These are phyloP conservation scores for Lepeophtheirus salmonis DNA, from an alignment of 1,140 invertebrate species.

Conservation along the genomic window DNA sequence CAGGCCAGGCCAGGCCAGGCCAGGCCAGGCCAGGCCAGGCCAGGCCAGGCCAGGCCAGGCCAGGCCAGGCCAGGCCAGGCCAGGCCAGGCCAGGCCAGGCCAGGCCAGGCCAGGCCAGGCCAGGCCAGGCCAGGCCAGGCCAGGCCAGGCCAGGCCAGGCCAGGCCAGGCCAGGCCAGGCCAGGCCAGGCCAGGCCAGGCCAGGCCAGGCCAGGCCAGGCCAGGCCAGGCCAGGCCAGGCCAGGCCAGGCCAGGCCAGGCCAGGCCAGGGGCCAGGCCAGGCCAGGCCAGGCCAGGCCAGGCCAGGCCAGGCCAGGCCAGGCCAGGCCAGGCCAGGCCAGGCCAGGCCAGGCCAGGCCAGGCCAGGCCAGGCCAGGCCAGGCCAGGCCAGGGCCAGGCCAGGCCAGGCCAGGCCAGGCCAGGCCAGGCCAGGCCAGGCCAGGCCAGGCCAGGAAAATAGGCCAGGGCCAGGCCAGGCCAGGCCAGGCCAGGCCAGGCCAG, in stretches of 20 bases:
- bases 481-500: conserved; percentile 22
- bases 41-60: conserved; percentile 23
- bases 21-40: conserved; percentile 22
- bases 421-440: conserved; percentile 19
- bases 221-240: conserved; percentile 22
- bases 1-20: conserved; percentile 23
- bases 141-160: conserved; percentile 23
- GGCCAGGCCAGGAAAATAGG: conserved; percentile 21
- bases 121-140: conserved; percentile 23
- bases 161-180: conserved; percentile 23
- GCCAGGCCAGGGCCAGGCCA: conserved; percentile 20
- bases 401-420: conserved; percentile 22
- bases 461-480: conserved; percentile 21
- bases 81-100: conserved; percentile 23
- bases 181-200: conserved; percentile 23
- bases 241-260: conserved; percentile 23
- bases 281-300: conserved; percentile 23
- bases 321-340: conserved; percentile 22
- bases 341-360: conserved; percentile 22
- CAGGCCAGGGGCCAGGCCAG: conserved; percentile 21
- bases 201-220: conserved; percentile 23
- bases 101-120: conserved; percentile 23
- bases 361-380: conserved; percentile 21
- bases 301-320: conserved; percentile 23
- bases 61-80: conserved; percentile 21